These are phyloP conservation scores for Drosophila quasianomalipes DNA, from an alignment of 2,888 invertebrate genomes.

Conservation along the genomic window DNA sequence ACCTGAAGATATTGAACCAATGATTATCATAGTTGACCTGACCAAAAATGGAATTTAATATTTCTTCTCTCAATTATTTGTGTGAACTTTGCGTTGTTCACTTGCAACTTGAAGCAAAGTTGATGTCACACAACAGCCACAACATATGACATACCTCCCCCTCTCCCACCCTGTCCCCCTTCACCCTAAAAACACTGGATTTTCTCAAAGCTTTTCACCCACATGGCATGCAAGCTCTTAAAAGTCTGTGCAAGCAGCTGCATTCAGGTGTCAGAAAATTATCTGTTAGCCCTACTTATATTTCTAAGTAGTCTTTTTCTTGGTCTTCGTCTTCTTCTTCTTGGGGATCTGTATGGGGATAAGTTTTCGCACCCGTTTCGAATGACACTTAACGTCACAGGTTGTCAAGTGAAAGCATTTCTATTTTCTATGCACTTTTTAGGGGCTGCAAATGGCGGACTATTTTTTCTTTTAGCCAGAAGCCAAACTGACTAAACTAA, in stretches of 20 bases:
- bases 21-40: neutral
- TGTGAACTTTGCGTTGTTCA: slow-evolving; percentile 1
- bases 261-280: slow-evolving; percentile 45
- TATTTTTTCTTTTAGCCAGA: slow-evolving; percentile 38
- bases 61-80: neutral
- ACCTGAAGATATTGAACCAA: too few species aligned
- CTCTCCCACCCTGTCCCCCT: neutral
- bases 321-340: neutral
- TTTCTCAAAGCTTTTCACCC: slow-evolving; percentile 25
- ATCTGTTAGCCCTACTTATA: slow-evolving; percentile 33
- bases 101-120: neutral
- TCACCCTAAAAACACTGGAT: neutral
- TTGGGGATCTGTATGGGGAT: slow-evolving; percentile 4
- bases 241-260: slow-evolving; percentile 40
- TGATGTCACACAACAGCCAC: slow-evolving; percentile 8
- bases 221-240: slow-evolving; percentile 31
- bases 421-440: slow-evolving; percentile 31
- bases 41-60: neutral
- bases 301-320: neutral
- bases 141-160: slow-evolving; percentile 1
- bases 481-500: slow-evolving; percentile 43
- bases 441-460: slow-evolving; percentile 38
- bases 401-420: slow-evolving; percentile 32
- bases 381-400: slow-evolving; percentile 39
- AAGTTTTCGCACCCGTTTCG: neutral